Conservation (phyloP, 2,113 vertebrate genomes). For the Pedionomus torquatus region DNA sequence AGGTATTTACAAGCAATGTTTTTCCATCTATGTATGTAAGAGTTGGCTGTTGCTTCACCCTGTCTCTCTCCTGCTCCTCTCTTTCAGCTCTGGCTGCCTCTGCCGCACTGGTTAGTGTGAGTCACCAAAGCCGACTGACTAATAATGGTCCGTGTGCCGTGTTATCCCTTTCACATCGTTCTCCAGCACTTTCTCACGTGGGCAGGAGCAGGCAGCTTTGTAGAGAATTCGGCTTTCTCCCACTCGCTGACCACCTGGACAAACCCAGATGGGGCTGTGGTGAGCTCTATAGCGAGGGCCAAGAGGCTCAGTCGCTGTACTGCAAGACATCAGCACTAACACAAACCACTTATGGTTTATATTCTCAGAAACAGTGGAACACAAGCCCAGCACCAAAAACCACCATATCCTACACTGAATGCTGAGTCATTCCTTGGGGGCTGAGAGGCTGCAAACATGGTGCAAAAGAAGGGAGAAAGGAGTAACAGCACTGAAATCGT, state of each 20-base stretch:
- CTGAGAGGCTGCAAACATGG: neutral
- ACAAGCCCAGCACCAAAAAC: neutral
- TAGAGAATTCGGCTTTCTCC: neutral
- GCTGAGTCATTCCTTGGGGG: neutral
- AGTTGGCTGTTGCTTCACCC: neutral
- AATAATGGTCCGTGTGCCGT: neutral
- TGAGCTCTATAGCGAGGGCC: neutral
- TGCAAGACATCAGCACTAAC: neutral
- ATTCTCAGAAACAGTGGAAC: neutral
- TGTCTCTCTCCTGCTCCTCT: neutral
- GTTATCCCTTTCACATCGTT: neutral
- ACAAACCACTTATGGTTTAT: neutral
- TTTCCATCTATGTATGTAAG: neutral
- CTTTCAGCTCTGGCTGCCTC: neutral
- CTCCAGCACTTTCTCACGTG: neutral
- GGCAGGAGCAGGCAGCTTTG: neutral
- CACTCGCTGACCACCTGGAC: neutral
- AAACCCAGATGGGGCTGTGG: neutral
- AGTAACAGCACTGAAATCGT: neutral
- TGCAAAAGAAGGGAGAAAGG: neutral
- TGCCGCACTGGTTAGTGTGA: slow-evolving; percentile 1
- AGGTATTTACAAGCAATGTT: neutral
- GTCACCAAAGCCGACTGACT: slow-evolving; percentile 15
- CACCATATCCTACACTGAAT: neutral
- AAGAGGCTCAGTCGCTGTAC: neutral